Base-by-base conservation (phyloP, 1,140 invertebrate genomes). In the Drosophila pseudoobscura region DNA sequence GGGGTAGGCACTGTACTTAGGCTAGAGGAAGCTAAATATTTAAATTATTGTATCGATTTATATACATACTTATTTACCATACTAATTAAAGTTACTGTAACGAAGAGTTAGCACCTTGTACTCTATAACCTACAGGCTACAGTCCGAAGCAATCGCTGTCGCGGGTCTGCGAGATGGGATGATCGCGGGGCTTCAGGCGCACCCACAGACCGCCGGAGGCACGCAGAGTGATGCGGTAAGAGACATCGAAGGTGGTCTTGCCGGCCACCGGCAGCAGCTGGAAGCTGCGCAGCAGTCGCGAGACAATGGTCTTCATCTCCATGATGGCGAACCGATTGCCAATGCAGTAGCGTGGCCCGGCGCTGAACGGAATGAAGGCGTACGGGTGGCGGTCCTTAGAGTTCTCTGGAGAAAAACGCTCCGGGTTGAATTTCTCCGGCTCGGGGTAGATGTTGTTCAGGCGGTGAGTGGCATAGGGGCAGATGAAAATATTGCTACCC, bases 281-380 rank as follows among this genome's bases (percentile, higher is more conserved):
- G 65, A 93, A 96, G 52, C 93, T 93, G 1, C 94, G 92, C 6
- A 96, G 85, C 44, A 96, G 79, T 1, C 93, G 91, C 0, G 94
- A 94, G 20, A 96, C 91, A 3, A 96, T 90, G 1, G 94, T 93
- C 83, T 96, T 96, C 75, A 95, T 94, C 90, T 96, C 95, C 77
- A 95, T 85, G 58, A 94, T 91, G 1, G 96, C 96, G 89, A 96
- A 96, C 57, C 94, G 94, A 79, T 95, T 93, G 55, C 95, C 95
- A 93, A 88, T 92, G 68, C 83, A 90, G 75, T 89, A 91, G 45
- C 80, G 75, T 8, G 80, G 83, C 1, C 95, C 95, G 2, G 94
- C 94, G 55, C 95, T 95, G 78, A 96, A 96, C 0, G 96, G 95
- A 7, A 96, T 87, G 57, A 93, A 96, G 2, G 94, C 93, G 63